Evolutionary conservation across 2,113 vertebrate species (phyloP).

Genomic region (Siphamia tubifer): DNA sequence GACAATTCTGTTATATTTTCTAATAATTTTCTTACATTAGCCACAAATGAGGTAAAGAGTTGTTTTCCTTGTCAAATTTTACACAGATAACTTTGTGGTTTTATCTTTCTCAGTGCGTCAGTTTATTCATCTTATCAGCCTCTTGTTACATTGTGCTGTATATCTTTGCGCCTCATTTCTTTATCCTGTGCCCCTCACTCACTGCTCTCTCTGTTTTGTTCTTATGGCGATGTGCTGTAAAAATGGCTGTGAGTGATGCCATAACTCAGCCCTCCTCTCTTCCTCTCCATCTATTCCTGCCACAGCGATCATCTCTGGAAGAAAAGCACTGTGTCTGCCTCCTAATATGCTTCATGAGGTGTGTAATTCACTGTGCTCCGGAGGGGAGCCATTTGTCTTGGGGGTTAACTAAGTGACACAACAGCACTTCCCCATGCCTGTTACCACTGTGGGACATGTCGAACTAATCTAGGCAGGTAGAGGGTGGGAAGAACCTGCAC

Average conservation of each 20-base stretch:
- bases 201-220: conserved; percentile 42
- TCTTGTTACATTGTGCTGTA: conserved; percentile 28
- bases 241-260: conserved; percentile 86
- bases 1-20: conserved; percentile 72
- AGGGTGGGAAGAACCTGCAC: conserved; percentile 42
- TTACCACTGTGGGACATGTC: conserved; percentile 78
- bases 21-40: conserved; percentile 75
- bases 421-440: conserved; percentile 84
- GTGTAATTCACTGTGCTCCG: conserved; percentile 89
- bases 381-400: conserved; percentile 88
- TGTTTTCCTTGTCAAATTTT: conserved; percentile 69
- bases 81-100: conserved; percentile 45
- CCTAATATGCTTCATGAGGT: conserved; percentile 95
- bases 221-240: conserved; percentile 71
- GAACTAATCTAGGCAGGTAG: conserved; percentile 68
- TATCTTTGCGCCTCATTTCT: conserved; percentile 33
- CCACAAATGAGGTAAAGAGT: conserved; percentile 73
- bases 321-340: conserved; percentile 87
- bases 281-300: conserved; percentile 64
- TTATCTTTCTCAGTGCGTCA: conserved; percentile 31
- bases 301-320: conserved; percentile 86
- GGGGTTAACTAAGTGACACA: conserved; percentile 93
- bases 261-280: conserved; percentile 86
- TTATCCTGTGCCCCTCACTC: conserved; percentile 14
- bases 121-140: conserved; percentile 38